Percentiles rank a stretch among this genome's conserved stretches.
Evolutionary conservation across 2,888 invertebrate genomes (phyloP).

Genomic region (Dryobota labecula): DNA sequence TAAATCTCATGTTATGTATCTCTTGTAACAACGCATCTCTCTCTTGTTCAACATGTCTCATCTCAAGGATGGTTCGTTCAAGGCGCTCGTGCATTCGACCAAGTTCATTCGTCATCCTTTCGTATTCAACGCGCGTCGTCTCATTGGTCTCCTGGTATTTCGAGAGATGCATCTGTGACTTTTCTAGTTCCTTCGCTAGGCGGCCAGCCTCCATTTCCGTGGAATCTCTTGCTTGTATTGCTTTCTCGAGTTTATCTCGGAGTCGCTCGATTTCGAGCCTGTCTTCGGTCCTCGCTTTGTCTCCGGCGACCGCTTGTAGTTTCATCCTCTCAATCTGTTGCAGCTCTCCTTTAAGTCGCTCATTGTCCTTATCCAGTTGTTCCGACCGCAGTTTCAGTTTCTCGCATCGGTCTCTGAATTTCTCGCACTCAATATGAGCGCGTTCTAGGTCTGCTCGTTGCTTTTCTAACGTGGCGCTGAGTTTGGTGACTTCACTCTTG

Average conservation of each 20-base stretch:
- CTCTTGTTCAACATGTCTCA: constrained; percentile 93
- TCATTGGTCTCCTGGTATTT: constrained; percentile 96
- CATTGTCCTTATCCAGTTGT: constrained; percentile 92
- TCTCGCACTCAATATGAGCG: constrained; percentile 96
- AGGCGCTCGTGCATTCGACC: constrained; percentile 95
- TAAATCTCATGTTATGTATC: constrained; percentile 92
- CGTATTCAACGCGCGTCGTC: constrained; percentile 95
- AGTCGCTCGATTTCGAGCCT: constrained; percentile 95
- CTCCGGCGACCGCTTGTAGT: constrained; percentile 92
- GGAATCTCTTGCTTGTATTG: constrained; percentile 94
- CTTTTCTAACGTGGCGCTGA: constrained; percentile 94
- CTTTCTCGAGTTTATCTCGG: constrained; percentile 96
- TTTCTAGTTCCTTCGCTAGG: constrained; percentile 96
- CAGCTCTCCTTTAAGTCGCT: constrained; percentile 86
- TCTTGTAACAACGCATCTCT: constrained; percentile 93
- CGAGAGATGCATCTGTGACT: constrained; percentile 95
- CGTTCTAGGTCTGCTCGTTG: constrained; percentile 95
- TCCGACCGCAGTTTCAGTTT: constrained; percentile 94
- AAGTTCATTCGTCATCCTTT: constrained; percentile 95
- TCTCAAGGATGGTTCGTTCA: constrained; percentile 93
- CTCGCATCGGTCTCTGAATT: constrained; percentile 96
- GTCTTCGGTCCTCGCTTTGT: constrained; percentile 92
- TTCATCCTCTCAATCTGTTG: constrained; percentile 94
- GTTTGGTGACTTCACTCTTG: constrained; percentile 94
- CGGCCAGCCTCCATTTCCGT: constrained; percentile 96